Evolutionary conservation across 2,888 invertebrate species (phyloP).

Genomic region (Steinernema carpocapsae): DNA sequence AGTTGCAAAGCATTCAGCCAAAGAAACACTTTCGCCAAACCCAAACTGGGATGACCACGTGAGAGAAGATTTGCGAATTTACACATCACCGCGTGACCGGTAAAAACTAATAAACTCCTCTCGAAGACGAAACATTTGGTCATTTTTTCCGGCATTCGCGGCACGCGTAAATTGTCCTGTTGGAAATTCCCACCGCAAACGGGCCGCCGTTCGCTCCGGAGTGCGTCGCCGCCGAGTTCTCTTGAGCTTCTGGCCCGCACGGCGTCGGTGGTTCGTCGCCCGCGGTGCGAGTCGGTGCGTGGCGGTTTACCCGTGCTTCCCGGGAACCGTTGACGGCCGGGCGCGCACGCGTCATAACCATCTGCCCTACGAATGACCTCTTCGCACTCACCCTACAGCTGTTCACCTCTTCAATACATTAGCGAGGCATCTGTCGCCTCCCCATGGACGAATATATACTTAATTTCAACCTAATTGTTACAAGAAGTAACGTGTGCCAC

Average conservation of each 20-base stretch:
- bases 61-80: too few relatives aligned
- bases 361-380: slow-evolving; percentile 33
- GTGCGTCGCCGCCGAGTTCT: too few relatives aligned
- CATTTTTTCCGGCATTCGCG: neutral
- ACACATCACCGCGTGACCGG: too few relatives aligned
- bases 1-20: too few relatives aligned
- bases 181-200: slow-evolving; percentile 14
- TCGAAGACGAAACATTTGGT: neutral
- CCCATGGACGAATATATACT: slow-evolving; percentile 27
- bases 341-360: slow-evolving; percentile 34
- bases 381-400: slow-evolving; percentile 34
- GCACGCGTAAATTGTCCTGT: neutral
- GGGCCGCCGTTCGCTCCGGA: neutral
- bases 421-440: slow-evolving; percentile 34
- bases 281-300: slow-evolving; percentile 25
- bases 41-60: too few relatives aligned
- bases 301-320: slow-evolving; percentile 6
- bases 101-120: too few relatives aligned
- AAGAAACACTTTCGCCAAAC: too few relatives aligned
- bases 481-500: slow-evolving; percentile 26
- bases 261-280: slow-evolving; percentile 14
- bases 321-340: slow-evolving; percentile 9
- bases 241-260: neutral
- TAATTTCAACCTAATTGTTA: slow-evolving; percentile 32
- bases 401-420: slow-evolving; percentile 32